These are phyloP conservation scores for Turdus rufiventris DNA, from an alignment of 2,113 vertebrate species.

Conservation along the genomic window DNA sequence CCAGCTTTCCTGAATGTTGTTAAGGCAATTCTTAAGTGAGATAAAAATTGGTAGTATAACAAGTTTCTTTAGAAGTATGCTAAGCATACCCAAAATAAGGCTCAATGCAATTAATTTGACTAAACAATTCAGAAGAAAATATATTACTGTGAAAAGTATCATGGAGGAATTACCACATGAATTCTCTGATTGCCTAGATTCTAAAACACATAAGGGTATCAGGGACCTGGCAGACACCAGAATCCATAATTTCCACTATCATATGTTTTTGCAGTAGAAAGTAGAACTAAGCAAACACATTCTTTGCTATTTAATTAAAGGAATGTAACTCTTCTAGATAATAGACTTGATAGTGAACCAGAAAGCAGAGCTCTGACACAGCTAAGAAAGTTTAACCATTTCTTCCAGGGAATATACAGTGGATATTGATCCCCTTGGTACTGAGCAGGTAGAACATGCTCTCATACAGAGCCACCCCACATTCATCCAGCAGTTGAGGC, in stretches of 20 bases:
- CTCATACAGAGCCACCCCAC: neutral
- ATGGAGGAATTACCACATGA: conserved; percentile 10
- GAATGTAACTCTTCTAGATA: neutral
- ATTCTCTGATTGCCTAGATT: neutral
- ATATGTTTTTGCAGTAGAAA: neutral
- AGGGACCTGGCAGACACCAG: neutral
- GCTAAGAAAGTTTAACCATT: neutral
- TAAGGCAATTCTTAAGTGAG: neutral
- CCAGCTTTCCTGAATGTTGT: neutral
- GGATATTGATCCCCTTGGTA: neutral
- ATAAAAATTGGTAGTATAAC: neutral
- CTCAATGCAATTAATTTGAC: conserved; percentile 13
- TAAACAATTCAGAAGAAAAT: conserved; percentile 22
- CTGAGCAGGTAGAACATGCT: neutral
- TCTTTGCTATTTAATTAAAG: conserved; percentile 9
- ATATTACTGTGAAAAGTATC: conserved; percentile 22
- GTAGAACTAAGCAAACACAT: neutral
- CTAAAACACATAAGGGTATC: neutral
- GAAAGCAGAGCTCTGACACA: neutral
- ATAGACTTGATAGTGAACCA: neutral
- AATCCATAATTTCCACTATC: neutral
- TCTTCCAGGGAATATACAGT: neutral
- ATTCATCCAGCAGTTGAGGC: neutral
- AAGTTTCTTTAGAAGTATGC: neutral
- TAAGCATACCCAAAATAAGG: neutral